These are phyloP conservation scores for Gadus macrocephalus DNA, from an alignment of 2,113 vertebrate species.

Conservation along the genomic window DNA sequence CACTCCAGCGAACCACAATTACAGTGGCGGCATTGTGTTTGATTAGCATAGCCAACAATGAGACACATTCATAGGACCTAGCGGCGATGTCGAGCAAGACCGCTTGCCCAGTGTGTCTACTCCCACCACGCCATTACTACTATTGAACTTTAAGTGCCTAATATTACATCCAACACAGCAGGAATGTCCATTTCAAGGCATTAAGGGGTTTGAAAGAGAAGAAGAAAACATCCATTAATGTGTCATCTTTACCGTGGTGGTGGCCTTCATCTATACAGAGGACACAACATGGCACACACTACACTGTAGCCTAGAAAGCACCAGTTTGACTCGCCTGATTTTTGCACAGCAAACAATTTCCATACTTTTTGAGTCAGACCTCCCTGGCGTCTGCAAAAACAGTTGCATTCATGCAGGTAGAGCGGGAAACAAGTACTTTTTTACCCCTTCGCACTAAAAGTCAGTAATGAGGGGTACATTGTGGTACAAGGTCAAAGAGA, in stretches of 20 bases:
- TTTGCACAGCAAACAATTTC: slow-evolving; percentile 42
- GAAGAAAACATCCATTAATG: not conserved
- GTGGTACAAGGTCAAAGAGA: slow-evolving; percentile 21
- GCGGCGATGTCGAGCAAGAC: not conserved
- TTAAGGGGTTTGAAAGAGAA: slow-evolving; percentile 22
- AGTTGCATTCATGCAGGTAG: slow-evolving; percentile 55
- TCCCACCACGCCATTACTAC: not conserved
- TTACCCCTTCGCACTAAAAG: slow-evolving; percentile 47
- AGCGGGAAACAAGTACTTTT: slow-evolving; percentile 47
- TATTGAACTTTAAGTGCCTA: slow-evolving; percentile 8
- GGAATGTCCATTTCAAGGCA: slow-evolving; percentile 62
- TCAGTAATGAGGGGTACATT: slow-evolving; percentile 49
- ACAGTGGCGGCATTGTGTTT: slow-evolving; percentile 44
- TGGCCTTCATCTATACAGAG: slow-evolving; percentile 53
- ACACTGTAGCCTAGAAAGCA: slow-evolving; percentile 57
- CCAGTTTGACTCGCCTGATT: slow-evolving; percentile 43
- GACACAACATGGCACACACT: slow-evolving; percentile 58
- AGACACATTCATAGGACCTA: slow-evolving; percentile 24
- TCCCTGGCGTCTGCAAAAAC: slow-evolving; percentile 43
- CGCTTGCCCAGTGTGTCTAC: not conserved
- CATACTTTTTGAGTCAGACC: slow-evolving; percentile 25
- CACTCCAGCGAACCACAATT: slow-evolving; percentile 45
- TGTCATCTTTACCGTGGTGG: slow-evolving; percentile 32
- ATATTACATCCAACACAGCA: slow-evolving; percentile 31
- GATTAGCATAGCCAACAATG: slow-evolving; percentile 22